These are phyloP conservation scores for Boloria euphrosyne DNA, from an alignment of 2,888 invertebrate genomes.

Conservation along the genomic window DNA sequence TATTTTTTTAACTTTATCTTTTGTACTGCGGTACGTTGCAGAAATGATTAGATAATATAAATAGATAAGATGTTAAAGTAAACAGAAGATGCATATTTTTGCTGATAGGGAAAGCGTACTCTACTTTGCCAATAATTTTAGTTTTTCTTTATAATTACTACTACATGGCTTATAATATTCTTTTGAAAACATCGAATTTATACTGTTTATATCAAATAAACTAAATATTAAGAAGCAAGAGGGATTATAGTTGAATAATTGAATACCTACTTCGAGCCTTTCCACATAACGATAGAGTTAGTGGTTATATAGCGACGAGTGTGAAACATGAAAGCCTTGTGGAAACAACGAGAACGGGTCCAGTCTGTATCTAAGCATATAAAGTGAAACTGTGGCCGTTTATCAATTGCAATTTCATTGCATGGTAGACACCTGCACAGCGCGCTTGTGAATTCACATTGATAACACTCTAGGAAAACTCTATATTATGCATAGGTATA, in stretches of 20 bases:
- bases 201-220: too few species aligned
- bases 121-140: constrained; percentile 44
- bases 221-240: too few species aligned
- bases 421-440: constrained; percentile 53
- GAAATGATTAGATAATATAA: constrained; percentile 75
- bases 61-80: constrained; percentile 70
- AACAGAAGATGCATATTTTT: constrained; percentile 77
- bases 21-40: constrained; percentile 64
- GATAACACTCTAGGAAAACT: constrained; percentile 21
- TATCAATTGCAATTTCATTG: constrained; percentile 77
- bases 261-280: neutral
- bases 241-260: neutral
- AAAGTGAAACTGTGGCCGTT: constrained; percentile 73
- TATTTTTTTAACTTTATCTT: constrained; percentile 66
- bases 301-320: constrained; percentile 36
- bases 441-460: constrained; percentile 37
- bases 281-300: constrained; percentile 18
- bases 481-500: too few species aligned
- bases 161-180: neutral
- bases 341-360: constrained; percentile 67
- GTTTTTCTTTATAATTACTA: constrained; percentile 45
- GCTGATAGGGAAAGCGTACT: constrained; percentile 50
- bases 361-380: constrained; percentile 59
- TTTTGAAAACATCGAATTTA: neutral
- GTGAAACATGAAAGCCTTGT: constrained; percentile 71